Evolutionary conservation across 2,113 vertebrate species (phyloP), one percentile per base, ranked within the genome.

Genomic region (Amphiprion ocellaris): DNA sequence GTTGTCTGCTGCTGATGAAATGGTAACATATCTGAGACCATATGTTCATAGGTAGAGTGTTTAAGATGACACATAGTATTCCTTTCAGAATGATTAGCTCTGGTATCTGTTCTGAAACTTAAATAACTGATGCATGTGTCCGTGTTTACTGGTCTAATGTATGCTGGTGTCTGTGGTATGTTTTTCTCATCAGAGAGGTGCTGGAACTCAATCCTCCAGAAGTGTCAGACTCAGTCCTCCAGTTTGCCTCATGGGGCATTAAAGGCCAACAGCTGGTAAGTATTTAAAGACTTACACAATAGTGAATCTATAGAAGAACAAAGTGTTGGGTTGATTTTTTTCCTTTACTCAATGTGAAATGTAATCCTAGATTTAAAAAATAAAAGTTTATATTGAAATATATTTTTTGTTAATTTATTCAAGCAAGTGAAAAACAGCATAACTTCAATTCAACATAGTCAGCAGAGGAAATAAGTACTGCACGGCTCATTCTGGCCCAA

Each of bases 131-230:
- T 26, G 39, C 26, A 5, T 12, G 30, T 68, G 21, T 55, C 24
- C 33, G 16, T 63, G 21, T 6, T n/a, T 60, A 21, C 15, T 68
- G 14, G 14, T 58, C 10, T 14, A n/a, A 5, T 60, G 17, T 17
- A 10, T 39, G 5, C 11, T n/a, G 17, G 3, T 30, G 15, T 33
- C 10, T 74, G 50, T 79, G 17, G 68, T 8, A 17, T n/a, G 3
- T 2, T 6, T 64, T 62, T 92, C 24, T 5, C 14, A 46, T 52
- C 82, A 99, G 98, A 93, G 97, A 99, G 94, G 97, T 99, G 89
- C 95, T 93, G 91, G 97, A 99, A 96, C 89, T 99, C 92, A 99
- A 99, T 89, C 97, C 98, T 74, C 98, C 98, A 7, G 98, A 99
- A 90, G 98, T 99, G 66, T 95, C 96, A 7, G 95, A 99, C 77